Percentiles rank a stretch among this genome's conserved stretches.
Evolutionary conservation across 2,888 invertebrate genomes (phyloP).

Genomic region (Aspidiotus destructor): DNA sequence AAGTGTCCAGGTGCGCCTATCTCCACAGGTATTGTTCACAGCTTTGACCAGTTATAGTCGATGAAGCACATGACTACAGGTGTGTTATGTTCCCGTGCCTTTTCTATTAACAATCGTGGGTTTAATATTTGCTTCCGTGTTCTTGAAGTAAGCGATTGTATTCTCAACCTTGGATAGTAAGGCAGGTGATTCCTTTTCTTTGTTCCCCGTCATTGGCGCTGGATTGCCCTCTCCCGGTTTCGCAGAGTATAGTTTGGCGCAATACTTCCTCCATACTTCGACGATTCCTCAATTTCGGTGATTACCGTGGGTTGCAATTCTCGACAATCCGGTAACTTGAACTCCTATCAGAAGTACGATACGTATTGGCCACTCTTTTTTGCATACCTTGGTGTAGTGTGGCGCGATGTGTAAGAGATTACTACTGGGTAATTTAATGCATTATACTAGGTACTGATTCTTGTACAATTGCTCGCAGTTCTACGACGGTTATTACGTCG

Average conservation of each 20-base stretch:
- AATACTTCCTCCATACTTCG: constrained; percentile 1
- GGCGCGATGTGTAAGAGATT: too few relatives aligned
- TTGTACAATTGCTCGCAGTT: too few relatives aligned
- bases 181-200: not conserved
- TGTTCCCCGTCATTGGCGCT: not conserved
- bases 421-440: too few relatives aligned
- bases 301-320: too few relatives aligned
- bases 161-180: not conserved
- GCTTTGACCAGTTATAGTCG: not conserved
- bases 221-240: not conserved
- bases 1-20: not conserved
- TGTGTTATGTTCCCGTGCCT: not conserved
- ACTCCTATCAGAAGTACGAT: too few relatives aligned
- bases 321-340: too few relatives aligned
- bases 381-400: too few relatives aligned
- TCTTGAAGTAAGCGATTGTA: not conserved
- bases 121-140: not conserved
- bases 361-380: too few relatives aligned
- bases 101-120: not conserved
- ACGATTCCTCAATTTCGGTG: too few relatives aligned
- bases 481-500: too few relatives aligned
- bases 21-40: not conserved
- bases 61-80: not conserved
- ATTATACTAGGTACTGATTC: too few relatives aligned
- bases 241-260: not conserved